Evolutionary conservation across 2,113 vertebrate species (phyloP), one percentile per base, ranked within the genome.

Genomic region (Meles meles): DNA sequence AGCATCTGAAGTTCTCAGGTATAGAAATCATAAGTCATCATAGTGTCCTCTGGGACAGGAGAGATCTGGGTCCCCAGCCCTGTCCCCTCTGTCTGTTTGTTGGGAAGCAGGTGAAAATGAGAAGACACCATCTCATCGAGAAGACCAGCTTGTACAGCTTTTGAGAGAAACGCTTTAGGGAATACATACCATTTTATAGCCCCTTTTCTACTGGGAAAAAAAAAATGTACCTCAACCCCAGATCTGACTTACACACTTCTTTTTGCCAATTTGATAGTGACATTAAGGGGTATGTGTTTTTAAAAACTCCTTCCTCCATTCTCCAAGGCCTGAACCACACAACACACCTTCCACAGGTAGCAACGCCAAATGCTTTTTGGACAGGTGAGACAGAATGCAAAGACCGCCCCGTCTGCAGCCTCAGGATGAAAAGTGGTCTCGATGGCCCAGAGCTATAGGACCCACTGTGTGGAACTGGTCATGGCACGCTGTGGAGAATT

Each of bases 1-100:
- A 2, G 61, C 85, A 94, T 90, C 83, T 3, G 3, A 85, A 91
- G 57, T 89, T 96, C 95, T 94, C 94, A 93, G 95, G 72, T 92
- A 81, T 74, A 29, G 74, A 55, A 57, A 93, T 93, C 69, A 85
- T 92, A 96, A 90, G 85, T 96, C 93, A 92, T 72, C 0, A 0
- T 11, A 13, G 93, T 77, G 85, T 77, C 21, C 72, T 6, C 11
- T 71, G 86, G 65, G 39, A 52, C 52, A 59, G 63, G 76, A 86
- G 59, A 25, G 67, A 69, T 80, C 27, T 7, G 3, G 67, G 81
- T 87, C 77, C 23, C 3, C 12, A 88, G 61, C 21, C 42, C 17
- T n/a, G 57, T 34, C 29, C 4, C 37, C 39, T n/a, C 81, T 59
- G 39, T 65, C 77, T 27, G 44, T 69, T 84, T 11, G 23, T 55